Evolutionary conservation across 2,797 vertebrate species (phyloP).

Genomic region (Chloroceryle amazona): DNA sequence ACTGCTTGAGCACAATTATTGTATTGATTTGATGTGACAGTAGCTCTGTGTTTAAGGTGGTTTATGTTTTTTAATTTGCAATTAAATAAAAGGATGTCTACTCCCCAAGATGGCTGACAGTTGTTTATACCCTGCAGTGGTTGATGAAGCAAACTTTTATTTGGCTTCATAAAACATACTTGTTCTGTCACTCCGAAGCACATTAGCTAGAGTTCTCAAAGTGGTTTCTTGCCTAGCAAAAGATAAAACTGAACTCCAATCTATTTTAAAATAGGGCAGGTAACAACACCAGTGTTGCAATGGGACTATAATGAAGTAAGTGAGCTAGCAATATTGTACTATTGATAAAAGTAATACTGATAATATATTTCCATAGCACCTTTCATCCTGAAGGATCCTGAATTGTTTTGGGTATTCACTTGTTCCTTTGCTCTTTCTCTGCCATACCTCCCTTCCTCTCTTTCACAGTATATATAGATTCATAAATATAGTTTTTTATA

Average conservation of each 20-base stretch:
- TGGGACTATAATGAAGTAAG: constrained; percentile 49
- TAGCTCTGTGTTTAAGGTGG: constrained; percentile 72
- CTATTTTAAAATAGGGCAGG: constrained; percentile 40
- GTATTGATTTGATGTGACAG: constrained; percentile 79
- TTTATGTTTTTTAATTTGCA: constrained; percentile 84
- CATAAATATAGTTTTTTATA: background rate
- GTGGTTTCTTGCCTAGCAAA: constrained; percentile 22
- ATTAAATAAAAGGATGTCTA: constrained; percentile 79
- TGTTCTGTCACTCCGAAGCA: constrained; percentile 46
- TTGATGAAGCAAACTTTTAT: constrained; percentile 72
- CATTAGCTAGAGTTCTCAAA: constrained; percentile 35
- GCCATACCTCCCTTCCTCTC: background rate
- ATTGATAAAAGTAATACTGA: constrained; percentile 36
- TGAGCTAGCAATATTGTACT: constrained; percentile 39
- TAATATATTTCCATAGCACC: constrained; percentile 50
- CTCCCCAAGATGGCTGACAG: constrained; percentile 69
- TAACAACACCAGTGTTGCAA: constrained; percentile 36
- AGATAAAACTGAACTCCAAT: constrained; percentile 59
- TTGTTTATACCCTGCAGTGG: constrained; percentile 67
- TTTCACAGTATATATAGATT: background rate
- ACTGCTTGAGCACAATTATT: constrained; percentile 71
- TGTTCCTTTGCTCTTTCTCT: background rate
- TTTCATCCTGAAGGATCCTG: constrained; percentile 28
- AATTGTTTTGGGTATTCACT: background rate
- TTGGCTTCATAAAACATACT: constrained; percentile 67